These are phyloP conservation scores for Speoplatyrhinus poulsoni DNA, from an alignment of 2,113 vertebrate species.

Conservation along the genomic window DNA sequence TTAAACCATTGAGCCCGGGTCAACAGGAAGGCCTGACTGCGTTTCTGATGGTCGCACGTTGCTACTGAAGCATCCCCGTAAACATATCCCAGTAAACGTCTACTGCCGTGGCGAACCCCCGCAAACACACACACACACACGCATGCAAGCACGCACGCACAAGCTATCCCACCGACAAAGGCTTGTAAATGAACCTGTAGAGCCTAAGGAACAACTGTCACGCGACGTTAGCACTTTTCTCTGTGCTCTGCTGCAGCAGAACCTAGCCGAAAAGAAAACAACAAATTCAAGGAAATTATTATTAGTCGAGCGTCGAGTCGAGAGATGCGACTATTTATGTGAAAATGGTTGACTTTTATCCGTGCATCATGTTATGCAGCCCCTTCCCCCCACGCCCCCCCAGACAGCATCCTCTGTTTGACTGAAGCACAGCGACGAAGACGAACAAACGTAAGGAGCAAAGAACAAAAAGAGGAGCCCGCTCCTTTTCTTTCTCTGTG, in stretches of 20 bases:
- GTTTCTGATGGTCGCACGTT: slow-evolving; percentile 39
- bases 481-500: slow-evolving; percentile 28
- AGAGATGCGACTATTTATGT: slow-evolving; percentile 17
- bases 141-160: slow-evolving; percentile 11
- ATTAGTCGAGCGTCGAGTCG: slow-evolving; percentile 22
- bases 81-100: slow-evolving; percentile 3
- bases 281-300: slow-evolving; percentile 15
- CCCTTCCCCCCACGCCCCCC: slow-evolving; percentile 1
- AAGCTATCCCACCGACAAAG: slow-evolving; percentile 24
- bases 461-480: slow-evolving; percentile 12
- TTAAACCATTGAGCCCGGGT: slow-evolving; percentile 45
- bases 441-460: background rate
- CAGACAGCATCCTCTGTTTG: slow-evolving; percentile 35
- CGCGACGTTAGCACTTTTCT: slow-evolving; percentile 60
- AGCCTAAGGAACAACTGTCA: slow-evolving; percentile 67
- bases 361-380: too few species aligned
- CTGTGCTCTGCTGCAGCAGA: slow-evolving; percentile 57
- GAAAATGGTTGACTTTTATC: slow-evolving; percentile 10
- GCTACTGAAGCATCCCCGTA: background rate
- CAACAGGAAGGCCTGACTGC: slow-evolving; percentile 29
- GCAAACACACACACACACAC: slow-evolving; percentile 4
- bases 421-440: too few species aligned
- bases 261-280: slow-evolving; percentile 53
- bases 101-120: slow-evolving; percentile 18
- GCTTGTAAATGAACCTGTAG: slow-evolving; percentile 25